phyloP scores from a whole-genome alignment of 2,888 invertebrate genomes.

The Apamea crenata region DNA sequence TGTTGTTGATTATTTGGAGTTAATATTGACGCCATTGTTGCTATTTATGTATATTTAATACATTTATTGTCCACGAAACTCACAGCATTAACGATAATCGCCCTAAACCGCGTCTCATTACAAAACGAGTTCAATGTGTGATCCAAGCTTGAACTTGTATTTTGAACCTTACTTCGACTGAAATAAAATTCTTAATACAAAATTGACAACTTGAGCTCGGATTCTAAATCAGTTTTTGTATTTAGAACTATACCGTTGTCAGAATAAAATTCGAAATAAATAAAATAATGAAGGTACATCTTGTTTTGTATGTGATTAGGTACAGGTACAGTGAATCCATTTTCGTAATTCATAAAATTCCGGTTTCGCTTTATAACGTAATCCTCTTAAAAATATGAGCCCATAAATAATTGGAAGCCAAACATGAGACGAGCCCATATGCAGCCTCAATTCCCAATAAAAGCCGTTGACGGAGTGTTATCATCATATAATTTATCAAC shows the following conservation, averaged over 20 bases:
- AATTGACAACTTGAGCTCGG: no score
- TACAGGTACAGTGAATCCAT: neutral
- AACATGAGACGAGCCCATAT: neutral
- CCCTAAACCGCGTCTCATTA: neutral
- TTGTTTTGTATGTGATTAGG: no score
- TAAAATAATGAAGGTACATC: no score
- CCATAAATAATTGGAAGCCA: neutral
- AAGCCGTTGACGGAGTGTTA: constrained; percentile 21
- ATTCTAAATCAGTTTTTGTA: no score
- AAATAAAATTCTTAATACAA: no score
- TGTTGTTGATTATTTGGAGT: no score
- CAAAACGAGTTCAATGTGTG: neutral
- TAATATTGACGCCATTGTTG: neutral
- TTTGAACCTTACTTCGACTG: neutral
- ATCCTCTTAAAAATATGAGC: neutral
- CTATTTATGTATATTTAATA: neutral
- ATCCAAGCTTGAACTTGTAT: neutral
- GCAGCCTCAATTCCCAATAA: constrained; percentile 16
- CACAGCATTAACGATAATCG: neutral
- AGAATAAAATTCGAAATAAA: no score
- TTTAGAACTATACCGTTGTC: no score
- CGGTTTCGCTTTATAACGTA: neutral
- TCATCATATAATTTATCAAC: constrained; percentile 47
- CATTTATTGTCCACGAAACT: neutral
- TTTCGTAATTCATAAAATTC: no score